phyloP scores from a whole-genome alignment of 2,797 vertebrate species.

The Ciconia nigra region DNA sequence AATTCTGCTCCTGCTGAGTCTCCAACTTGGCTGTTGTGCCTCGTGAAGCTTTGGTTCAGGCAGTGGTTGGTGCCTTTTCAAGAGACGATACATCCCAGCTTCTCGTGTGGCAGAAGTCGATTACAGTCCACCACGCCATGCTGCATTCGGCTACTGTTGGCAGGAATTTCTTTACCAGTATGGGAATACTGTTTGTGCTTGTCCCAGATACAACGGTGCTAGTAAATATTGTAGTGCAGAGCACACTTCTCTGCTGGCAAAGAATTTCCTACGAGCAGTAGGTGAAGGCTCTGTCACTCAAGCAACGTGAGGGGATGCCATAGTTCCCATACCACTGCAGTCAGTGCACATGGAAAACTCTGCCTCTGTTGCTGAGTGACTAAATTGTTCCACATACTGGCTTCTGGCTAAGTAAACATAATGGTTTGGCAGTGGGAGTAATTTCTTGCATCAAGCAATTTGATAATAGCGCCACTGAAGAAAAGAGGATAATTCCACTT shows the following conservation, averaged over 20 bases:
- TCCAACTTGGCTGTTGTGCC: background rate
- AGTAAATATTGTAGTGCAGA: background rate
- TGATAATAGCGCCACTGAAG: background rate
- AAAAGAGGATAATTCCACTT: background rate
- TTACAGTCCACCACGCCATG: fast-evolving
- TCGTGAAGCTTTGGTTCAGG: background rate
- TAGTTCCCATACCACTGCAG: background rate
- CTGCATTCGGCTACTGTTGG: fast-evolving
- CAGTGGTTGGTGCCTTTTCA: background rate
- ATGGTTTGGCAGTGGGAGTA: background rate
- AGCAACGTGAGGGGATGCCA: background rate
- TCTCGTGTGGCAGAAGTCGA: background rate
- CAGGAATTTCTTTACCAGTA: background rate
- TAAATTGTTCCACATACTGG: background rate
- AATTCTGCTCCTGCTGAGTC: background rate
- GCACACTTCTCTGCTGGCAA: background rate
- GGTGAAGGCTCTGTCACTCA: background rate
- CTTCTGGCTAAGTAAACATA: background rate
- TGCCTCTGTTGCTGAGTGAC: background rate
- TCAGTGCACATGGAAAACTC: background rate
- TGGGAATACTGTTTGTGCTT: background rate
- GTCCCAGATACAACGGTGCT: background rate
- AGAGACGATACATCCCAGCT: fast-evolving
- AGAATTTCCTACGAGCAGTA: background rate
- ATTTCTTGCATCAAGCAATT: background rate